Percentiles rank a stretch among this genome's conserved stretches.
Conservation (phyloP, 2,888 invertebrate species). For the Oegoconia quadripuncta region DNA sequence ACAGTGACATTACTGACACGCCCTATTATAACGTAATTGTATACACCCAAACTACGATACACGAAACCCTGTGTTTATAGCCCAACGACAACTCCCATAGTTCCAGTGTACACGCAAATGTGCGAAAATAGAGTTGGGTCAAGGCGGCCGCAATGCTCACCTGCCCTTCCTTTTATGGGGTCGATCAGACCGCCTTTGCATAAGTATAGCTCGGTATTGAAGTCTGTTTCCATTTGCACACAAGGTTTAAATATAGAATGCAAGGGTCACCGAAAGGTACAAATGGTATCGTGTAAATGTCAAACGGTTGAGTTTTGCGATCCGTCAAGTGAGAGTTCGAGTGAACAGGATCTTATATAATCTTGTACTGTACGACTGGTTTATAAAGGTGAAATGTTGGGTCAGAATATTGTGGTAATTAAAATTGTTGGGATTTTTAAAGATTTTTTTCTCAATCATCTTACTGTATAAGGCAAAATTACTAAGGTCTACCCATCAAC, state of each 20-base stretch:
- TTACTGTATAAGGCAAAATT: too few relatives aligned
- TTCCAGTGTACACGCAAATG: conserved; percentile 25
- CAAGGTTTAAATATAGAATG: conserved; percentile 11
- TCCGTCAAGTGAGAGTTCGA: neutral
- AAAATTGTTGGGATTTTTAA: too few relatives aligned
- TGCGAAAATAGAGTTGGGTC: conserved; percentile 30
- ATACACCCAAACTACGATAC: too few relatives aligned
- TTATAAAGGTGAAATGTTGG: too few relatives aligned
- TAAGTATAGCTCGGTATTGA: conserved; percentile 6
- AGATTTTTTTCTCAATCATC: too few relatives aligned
- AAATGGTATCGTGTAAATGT: conserved; percentile 12
- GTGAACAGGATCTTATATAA: too few relatives aligned
- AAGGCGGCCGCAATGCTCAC: conserved; percentile 29
- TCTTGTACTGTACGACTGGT: too few relatives aligned
- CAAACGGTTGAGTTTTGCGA: conserved; percentile 6
- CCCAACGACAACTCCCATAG: conserved; percentile 12
- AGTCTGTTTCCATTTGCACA: conserved; percentile 10
- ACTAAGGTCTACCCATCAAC: too few relatives aligned
- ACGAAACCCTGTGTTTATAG: too few relatives aligned
- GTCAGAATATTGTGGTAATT: too few relatives aligned
- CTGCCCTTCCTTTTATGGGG: conserved; percentile 29
- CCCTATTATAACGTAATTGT: too few relatives aligned
- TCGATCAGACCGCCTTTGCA: conserved; percentile 12
- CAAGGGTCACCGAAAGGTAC: conserved; percentile 8
- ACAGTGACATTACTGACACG: too few relatives aligned